Conservation (phyloP, 2,797 vertebrate species). For the Emys orbicularis region DNA sequence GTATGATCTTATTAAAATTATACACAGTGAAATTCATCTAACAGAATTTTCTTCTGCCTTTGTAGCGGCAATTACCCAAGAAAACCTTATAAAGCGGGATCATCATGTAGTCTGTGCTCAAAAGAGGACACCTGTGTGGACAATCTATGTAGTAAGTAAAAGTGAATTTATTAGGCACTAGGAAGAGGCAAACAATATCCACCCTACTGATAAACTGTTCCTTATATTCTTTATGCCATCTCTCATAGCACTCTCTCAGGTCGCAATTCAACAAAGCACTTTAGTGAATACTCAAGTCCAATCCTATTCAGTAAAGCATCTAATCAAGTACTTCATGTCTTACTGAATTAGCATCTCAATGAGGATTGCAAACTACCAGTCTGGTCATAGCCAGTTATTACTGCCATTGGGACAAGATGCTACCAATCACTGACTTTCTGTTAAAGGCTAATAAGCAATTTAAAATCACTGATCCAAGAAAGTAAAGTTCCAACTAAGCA, state of each 20-base stretch:
- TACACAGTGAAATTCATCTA: not conserved
- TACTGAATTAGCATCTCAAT: not conserved
- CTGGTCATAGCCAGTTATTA: not conserved
- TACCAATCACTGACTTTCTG: not conserved
- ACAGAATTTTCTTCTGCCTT: not conserved
- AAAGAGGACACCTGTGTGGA: slow-evolving; percentile 69
- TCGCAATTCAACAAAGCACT: not conserved
- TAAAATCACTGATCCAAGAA: not conserved
- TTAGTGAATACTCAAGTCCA: not conserved
- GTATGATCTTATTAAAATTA: not conserved
- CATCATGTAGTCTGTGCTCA: slow-evolving; percentile 63
- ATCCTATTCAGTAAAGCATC: not conserved
- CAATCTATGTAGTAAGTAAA: slow-evolving; percentile 77
- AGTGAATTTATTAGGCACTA: not conserved
- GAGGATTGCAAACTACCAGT: not conserved
- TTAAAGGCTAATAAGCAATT: not conserved
- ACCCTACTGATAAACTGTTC: not conserved
- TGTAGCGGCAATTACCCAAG: slow-evolving; percentile 70
- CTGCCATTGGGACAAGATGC: not conserved
- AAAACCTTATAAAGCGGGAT: slow-evolving; percentile 65
- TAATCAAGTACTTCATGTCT: not conserved
- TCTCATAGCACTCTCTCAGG: not conserved
- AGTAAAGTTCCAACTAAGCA: not conserved
- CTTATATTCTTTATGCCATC: not conserved
- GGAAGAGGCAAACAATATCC: not conserved